These are phyloP conservation scores for Chondrosia reniformis DNA, from an alignment of 37 sponge, comb jelly and placozoan species.

Conservation along the genomic window DNA sequence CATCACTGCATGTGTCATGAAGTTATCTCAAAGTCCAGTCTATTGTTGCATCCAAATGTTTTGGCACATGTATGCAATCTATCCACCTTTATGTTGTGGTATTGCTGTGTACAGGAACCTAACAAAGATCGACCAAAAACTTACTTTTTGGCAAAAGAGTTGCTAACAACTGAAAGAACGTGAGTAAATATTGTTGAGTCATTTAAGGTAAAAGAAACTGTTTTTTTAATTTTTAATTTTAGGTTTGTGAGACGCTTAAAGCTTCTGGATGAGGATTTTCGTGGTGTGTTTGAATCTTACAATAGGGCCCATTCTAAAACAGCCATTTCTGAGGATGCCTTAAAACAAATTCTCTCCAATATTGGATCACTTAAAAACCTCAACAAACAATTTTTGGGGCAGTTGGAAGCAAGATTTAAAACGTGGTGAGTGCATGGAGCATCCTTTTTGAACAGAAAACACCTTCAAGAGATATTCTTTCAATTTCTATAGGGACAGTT, in stretches of 20 bases:
- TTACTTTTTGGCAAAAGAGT: conserved; percentile 70
- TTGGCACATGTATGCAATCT: not conserved
- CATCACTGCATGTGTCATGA: no score
- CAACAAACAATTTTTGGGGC: conserved; percentile 53
- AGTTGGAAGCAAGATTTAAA: conserved; percentile 68
- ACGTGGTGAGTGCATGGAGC: conserved; percentile 26
- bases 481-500: conserved; percentile 37
- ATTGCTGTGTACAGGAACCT: not conserved
- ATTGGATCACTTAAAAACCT: conserved; percentile 48
- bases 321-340: conserved; percentile 56
- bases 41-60: no score
- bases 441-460: not conserved
- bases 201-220: not conserved
- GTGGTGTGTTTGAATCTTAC: conserved; percentile 39
- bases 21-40: no score
- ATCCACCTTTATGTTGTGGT: not conserved
- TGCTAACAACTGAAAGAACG: conserved; percentile 79
- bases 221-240: not conserved
- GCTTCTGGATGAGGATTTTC: conserved; percentile 61
- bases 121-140: conserved; percentile 31
- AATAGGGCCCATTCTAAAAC: conserved; percentile 65
- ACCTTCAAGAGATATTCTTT: not conserved
- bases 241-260: conserved; percentile 71
- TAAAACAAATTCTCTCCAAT: conserved; percentile 61
- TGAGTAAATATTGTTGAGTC: conserved; percentile 29